These are phyloP conservation scores for Styela clava DNA, from an alignment of 23 tunicate species.

Conservation along the genomic window DNA sequence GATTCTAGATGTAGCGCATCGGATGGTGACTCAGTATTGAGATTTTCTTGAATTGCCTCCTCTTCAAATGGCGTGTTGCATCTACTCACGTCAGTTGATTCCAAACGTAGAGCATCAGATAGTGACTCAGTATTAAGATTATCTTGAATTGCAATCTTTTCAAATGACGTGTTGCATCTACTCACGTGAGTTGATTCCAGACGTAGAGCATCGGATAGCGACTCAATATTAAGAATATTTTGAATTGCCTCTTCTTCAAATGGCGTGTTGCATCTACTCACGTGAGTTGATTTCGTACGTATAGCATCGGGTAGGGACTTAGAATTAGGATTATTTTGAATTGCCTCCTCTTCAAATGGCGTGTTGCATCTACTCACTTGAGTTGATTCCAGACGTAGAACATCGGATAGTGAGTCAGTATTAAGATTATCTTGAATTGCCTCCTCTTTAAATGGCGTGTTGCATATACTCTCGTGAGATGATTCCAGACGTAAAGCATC, in stretches of 20 bases:
- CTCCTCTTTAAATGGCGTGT: neutral
- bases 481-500: neutral
- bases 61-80: neutral
- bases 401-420: neutral
- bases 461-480: neutral
- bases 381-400: neutral
- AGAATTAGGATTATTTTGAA: too few relatives aligned
- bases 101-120: neutral
- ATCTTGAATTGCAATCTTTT: neutral
- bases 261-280: neutral
- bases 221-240: neutral
- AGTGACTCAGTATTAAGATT: neutral
- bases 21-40: neutral
- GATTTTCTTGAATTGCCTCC: neutral
- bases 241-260: neutral
- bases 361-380: neutral
- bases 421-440: neutral
- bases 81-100: neutral
- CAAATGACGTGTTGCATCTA: neutral
- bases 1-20: neutral
- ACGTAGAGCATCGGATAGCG: neutral
- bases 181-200: neutral
- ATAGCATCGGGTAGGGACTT: neutral
- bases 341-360: neutral
- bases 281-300: neutral